Percentiles rank a stretch among this genome's conserved stretches.
phyloP scores from a whole-genome alignment of 2,797 vertebrate genomes.

The Sibirionetta formosa region DNA sequence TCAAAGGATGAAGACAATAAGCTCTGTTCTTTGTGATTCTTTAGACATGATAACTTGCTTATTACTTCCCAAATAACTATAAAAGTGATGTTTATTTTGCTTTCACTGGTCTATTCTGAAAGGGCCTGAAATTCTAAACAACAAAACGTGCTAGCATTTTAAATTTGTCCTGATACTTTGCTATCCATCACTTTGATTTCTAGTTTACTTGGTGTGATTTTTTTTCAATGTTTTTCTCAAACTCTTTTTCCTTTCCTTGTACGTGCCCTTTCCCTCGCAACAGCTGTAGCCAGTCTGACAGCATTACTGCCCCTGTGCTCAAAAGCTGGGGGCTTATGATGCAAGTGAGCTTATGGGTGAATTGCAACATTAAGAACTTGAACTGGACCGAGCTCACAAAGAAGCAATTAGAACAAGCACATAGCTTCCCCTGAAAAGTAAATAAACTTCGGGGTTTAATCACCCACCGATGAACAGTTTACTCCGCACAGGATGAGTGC shows the following conservation, averaged over 20 bases:
- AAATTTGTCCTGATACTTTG: not conserved
- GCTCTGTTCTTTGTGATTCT: not conserved
- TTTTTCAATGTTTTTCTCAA: not conserved
- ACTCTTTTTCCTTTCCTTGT: not conserved
- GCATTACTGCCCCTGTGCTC: not conserved
- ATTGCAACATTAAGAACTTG: not conserved
- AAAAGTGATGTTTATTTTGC: slow-evolving; percentile 15
- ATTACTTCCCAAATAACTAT: slow-evolving; percentile 35
- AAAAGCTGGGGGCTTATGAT: not conserved
- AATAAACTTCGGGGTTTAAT: not conserved
- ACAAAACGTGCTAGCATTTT: not conserved
- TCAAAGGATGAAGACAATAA: slow-evolving; percentile 40
- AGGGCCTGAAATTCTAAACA: not conserved
- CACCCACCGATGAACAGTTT: not conserved
- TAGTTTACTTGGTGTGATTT: not conserved
- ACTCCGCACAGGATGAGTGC: not conserved
- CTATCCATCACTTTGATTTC: not conserved
- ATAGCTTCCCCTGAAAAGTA: not conserved
- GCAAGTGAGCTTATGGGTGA: not conserved
- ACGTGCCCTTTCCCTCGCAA: not conserved
- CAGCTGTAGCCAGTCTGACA: not conserved
- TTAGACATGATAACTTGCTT: slow-evolving; percentile 22
- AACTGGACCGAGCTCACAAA: not conserved
- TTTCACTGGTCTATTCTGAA: not conserved
- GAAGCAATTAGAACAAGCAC: not conserved